phyloP scores from a whole-genome alignment of 2,797 vertebrate species.

The Pempheris klunzingeri region DNA sequence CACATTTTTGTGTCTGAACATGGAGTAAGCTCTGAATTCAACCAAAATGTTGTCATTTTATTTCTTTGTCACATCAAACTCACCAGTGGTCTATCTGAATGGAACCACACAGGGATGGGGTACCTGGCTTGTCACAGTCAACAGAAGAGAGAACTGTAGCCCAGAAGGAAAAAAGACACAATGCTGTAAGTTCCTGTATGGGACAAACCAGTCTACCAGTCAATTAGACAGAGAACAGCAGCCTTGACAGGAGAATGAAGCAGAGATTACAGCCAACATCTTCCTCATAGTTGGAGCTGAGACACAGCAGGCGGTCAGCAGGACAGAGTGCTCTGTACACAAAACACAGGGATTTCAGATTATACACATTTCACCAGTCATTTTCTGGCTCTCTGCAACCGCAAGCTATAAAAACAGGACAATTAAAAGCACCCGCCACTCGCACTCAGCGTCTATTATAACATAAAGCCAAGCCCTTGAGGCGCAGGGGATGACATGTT shows the following conservation, averaged over 20 bases:
- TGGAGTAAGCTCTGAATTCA: too few relatives aligned
- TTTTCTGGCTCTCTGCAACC: constrained; percentile 64
- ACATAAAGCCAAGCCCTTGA: constrained; percentile 67
- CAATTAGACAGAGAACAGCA: constrained; percentile 22
- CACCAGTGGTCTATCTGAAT: neutral
- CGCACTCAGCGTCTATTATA: constrained; percentile 56
- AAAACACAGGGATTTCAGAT: constrained; percentile 58
- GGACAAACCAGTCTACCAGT: constrained; percentile 31
- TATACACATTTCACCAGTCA: constrained; percentile 59
- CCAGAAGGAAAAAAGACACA: neutral
- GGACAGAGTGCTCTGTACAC: constrained; percentile 42
- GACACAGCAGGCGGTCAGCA: constrained; percentile 57
- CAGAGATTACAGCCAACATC: constrained; percentile 39
- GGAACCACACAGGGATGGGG: neutral
- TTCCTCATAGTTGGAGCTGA: constrained; percentile 26
- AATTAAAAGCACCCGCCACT: constrained; percentile 62
- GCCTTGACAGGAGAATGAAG: constrained; percentile 19
- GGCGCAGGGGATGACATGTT: constrained; percentile 66
- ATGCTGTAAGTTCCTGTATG: neutral
- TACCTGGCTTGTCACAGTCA: neutral
- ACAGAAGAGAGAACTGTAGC: neutral
- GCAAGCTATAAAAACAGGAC: constrained; percentile 66
- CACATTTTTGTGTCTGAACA: too few relatives aligned
- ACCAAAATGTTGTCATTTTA: neutral
- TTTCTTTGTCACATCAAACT: neutral